These are phyloP conservation scores for Drosophila anceps DNA, from an alignment of 2,888 invertebrate species.

Conservation along the genomic window DNA sequence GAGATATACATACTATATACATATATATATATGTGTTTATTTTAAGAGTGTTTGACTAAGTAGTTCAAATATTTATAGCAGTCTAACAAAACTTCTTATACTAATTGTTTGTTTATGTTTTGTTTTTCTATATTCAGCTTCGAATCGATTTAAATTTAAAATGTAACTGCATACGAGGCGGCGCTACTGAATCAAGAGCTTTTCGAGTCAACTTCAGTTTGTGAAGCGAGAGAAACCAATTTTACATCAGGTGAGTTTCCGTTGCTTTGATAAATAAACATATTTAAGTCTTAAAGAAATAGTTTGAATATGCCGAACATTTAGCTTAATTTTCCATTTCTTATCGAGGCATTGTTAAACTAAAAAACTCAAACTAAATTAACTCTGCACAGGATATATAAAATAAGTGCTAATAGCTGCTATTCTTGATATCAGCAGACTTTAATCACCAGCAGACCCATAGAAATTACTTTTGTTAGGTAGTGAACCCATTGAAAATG, in stretches of 20 bases:
- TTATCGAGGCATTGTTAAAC: background rate
- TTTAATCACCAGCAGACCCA: background rate
- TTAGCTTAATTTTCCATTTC: background rate
- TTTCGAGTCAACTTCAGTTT: slow-evolving; percentile 21
- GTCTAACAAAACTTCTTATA: background rate
- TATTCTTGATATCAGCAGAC: background rate
- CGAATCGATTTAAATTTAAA: slow-evolving; percentile 27
- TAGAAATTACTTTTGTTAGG: background rate
- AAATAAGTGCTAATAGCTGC: background rate
- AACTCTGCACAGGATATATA: background rate
- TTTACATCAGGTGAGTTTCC: slow-evolving; percentile 59
- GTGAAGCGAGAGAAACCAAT: slow-evolving; percentile 1
- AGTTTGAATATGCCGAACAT: background rate
- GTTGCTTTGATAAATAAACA: background rate
- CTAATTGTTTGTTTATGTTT: background rate
- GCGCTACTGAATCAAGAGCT: slow-evolving; percentile 19
- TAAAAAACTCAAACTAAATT: background rate
- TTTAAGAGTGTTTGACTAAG: too few species aligned
- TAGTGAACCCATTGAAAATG: background rate
- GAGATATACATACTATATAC: background rate
- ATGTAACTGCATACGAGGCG: slow-evolving; percentile 49
- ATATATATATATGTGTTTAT: background rate
- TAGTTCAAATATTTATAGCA: too few species aligned
- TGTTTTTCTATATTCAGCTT: slow-evolving; percentile 32
- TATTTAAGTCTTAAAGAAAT: too few species aligned